Conservation (phyloP, 2,888 invertebrate species). For the Lasioglossum oenotherae region DNA sequence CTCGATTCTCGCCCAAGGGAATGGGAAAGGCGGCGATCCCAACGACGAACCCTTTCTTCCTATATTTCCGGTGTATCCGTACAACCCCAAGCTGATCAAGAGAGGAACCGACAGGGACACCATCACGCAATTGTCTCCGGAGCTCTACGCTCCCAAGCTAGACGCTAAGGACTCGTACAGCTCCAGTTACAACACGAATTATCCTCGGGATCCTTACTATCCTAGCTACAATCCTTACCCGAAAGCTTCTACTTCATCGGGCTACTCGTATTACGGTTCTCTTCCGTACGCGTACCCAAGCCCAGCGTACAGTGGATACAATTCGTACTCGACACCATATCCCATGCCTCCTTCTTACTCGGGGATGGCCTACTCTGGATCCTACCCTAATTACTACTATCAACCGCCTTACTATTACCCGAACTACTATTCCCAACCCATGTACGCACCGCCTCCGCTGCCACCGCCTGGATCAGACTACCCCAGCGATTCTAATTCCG, state of each 20-base stretch:
- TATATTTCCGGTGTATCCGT: constrained; percentile 80
- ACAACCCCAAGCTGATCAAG: constrained; percentile 81
- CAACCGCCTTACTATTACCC: constrained; percentile 77
- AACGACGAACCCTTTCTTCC: constrained; percentile 82
- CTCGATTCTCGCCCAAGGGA: constrained; percentile 73
- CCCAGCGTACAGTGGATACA: constrained; percentile 44
- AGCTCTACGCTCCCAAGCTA: constrained; percentile 77
- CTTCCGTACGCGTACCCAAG: constrained; percentile 46
- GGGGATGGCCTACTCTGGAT: constrained; percentile 40
- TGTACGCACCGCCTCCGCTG: constrained; percentile 69
- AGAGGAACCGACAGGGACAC: constrained; percentile 76
- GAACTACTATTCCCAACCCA: constrained; percentile 75
- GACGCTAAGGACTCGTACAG: constrained; percentile 78
- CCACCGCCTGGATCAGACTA: constrained; percentile 64
- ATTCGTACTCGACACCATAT: constrained; percentile 61
- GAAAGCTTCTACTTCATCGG: constrained; percentile 56
- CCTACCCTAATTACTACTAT: constrained; percentile 78
- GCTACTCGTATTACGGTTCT: constrained; percentile 55
- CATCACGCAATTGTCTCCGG: constrained; percentile 73
- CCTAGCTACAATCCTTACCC: constrained; percentile 73
- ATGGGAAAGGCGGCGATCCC: constrained; percentile 70
- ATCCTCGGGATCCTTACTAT: constrained; percentile 75
- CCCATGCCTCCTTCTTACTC: constrained; percentile 52
- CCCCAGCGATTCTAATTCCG: constrained; percentile 52
- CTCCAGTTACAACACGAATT: constrained; percentile 68